Evolutionary conservation across 2,113 vertebrate species (phyloP).

Genomic region (Cisticola juncidis): DNA sequence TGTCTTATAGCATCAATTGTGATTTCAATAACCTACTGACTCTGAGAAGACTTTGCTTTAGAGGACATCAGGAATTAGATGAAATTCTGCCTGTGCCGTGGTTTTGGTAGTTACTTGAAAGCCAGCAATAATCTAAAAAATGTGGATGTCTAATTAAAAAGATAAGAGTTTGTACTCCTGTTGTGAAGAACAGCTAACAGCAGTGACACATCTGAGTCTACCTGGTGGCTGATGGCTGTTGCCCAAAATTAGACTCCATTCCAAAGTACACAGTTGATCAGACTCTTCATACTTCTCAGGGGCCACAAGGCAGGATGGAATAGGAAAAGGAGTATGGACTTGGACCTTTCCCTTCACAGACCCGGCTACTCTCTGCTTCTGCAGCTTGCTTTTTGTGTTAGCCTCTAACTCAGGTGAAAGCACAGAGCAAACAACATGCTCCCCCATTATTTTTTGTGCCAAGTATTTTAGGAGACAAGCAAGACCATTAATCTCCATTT

Average conservation of each 20-base stretch:
- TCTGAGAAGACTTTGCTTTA: neutral
- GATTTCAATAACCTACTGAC: neutral
- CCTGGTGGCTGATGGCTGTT: neutral
- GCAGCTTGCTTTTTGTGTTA: neutral
- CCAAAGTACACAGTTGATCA: neutral
- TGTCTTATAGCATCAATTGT: neutral
- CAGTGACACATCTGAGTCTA: neutral
- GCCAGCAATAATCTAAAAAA: neutral
- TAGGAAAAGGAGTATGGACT: neutral
- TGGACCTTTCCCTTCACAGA: neutral
- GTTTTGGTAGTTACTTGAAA: neutral
- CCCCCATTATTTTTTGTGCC: neutral
- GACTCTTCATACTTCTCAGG: neutral
- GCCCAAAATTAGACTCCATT: neutral
- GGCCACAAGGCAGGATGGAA: neutral
- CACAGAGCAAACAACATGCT: neutral
- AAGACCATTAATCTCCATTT: neutral
- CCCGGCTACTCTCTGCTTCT: neutral
- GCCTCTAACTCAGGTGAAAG: neutral
- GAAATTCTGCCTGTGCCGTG: neutral
- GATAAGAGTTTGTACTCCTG: neutral
- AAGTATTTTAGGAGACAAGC: neutral
- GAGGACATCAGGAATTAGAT: neutral
- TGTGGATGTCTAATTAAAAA: neutral
- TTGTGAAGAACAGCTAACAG: neutral